These are phyloP conservation scores for Drosophila quadrilineata DNA, from an alignment of 1,140 invertebrate genomes.

Conservation along the genomic window DNA sequence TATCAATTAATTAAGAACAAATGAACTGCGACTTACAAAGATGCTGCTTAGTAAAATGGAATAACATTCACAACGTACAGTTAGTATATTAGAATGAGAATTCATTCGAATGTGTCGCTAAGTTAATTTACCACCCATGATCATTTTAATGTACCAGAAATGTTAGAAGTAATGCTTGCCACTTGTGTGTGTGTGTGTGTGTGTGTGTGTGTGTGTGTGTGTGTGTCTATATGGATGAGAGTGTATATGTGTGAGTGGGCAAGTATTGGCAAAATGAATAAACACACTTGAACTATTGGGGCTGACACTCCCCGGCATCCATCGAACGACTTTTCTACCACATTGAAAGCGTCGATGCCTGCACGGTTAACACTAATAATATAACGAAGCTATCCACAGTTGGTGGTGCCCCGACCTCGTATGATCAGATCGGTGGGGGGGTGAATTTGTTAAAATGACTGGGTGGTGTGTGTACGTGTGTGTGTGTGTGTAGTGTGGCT, in stretches of 20 bases:
- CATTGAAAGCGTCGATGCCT: too few species aligned
- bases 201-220: neutral
- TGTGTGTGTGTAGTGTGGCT: constrained; percentile 27
- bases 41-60: constrained; percentile 17
- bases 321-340: too few species aligned
- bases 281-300: constrained; percentile 66
- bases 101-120: constrained; percentile 54
- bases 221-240: neutral
- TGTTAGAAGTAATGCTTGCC: constrained; percentile 37
- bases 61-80: constrained; percentile 20
- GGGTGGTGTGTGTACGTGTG: neutral
- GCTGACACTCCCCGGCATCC: too few species aligned
- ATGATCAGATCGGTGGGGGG: neutral
- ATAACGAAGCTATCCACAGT: constrained; percentile 55
- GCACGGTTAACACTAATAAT: constrained; percentile 71
- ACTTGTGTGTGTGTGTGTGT: constrained; percentile 4
- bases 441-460: neutral
- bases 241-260: neutral
- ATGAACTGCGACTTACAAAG: constrained; percentile 36
- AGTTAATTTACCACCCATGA: constrained; percentile 78
- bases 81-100: constrained; percentile 25
- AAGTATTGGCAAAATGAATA: constrained; percentile 52
- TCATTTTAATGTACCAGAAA: constrained; percentile 78
- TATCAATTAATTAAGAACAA: constrained; percentile 72
- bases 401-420: constrained; percentile 48